Conservation (phyloP, 1,140 invertebrate genomes). For the Microplitis demolitor region DNA sequence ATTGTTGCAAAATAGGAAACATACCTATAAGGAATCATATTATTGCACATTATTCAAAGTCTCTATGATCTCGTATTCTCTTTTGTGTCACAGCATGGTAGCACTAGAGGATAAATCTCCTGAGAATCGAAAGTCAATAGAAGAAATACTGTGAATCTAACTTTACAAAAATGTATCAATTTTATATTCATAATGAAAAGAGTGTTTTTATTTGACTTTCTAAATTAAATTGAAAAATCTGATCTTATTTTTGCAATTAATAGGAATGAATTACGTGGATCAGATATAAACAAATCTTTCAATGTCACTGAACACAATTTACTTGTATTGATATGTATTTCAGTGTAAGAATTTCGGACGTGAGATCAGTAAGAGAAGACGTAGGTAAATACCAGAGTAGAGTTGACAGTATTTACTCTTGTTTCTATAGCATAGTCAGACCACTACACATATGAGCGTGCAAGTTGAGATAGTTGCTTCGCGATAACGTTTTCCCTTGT, state of each 20-base stretch:
- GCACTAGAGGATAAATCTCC: background rate
- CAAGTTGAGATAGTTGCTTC: too few relatives aligned
- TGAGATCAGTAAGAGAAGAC: slow-evolving; percentile 4
- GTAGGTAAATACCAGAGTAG: slow-evolving; percentile 4
- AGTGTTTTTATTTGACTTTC: background rate
- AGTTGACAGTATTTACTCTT: slow-evolving; percentile 6
- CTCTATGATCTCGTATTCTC: slow-evolving; percentile 4
- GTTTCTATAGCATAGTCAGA: background rate
- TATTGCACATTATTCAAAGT: background rate
- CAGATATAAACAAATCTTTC: background rate
- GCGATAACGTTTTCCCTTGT: background rate
- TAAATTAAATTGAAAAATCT: too few relatives aligned
- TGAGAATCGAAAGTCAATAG: background rate
- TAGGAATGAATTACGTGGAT: too few relatives aligned
- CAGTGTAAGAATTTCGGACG: background rate
- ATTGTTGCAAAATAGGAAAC: too few relatives aligned
- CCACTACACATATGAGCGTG: background rate
- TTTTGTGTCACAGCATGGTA: background rate
- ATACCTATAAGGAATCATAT: too few relatives aligned
- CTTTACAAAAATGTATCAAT: background rate
- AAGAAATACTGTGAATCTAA: background rate
- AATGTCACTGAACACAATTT: background rate
- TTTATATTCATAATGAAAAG: background rate
- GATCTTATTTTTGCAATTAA: too few relatives aligned
- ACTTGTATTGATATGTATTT: background rate